Evolutionary conservation across 2,888 invertebrate species (phyloP), one percentile per base, ranked within the genome.

Genomic region (Limnephilus marmoratus): DNA sequence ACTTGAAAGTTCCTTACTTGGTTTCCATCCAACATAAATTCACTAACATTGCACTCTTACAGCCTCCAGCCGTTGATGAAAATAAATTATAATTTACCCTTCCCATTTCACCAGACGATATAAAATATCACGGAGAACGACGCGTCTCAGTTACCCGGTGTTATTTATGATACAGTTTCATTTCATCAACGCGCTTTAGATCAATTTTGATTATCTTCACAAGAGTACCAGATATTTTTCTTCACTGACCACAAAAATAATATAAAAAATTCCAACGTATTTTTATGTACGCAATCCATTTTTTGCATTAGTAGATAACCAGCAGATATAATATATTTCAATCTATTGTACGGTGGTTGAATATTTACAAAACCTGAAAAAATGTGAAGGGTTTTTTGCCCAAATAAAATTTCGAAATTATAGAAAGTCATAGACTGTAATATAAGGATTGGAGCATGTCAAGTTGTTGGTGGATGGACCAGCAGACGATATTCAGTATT

Each of bases 41-140:
- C 68, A 11, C 88, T 18, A 88, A 34, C 68, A 15, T 80, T 88
- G 88, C 86, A 34, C 86, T 85, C 49, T 9, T 83, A 81, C 41
- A n/a, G 31, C 85, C 29, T 83, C 87, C 41, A n/a, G 24, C 85
- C 24, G 53, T n/a, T 90, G 90, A 86, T 86, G 86, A 49, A 86
- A 91, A 91, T 91, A 91, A 91, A 81, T 88, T 91, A 81, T 82
- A 82, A 87, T 81, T 81, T 68, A 82, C 85, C 41, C 81, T 34
- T 24, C 41, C 82, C 53, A 82, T 87, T 31, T 18, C 45, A 68
- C 15, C 29, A 53, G 87, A 88, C 91, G 81, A 91, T 91, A 91
- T 86, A 91, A 91, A 91, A 91, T 85, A 90, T 90, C 81, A 37
- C 37, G 11, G n/a, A 68, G 83, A 34, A 37, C 37, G 86, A n/a